Conservation (phyloP, 2,797 vertebrate genomes). For the Anisognathus igniventris region DNA sequence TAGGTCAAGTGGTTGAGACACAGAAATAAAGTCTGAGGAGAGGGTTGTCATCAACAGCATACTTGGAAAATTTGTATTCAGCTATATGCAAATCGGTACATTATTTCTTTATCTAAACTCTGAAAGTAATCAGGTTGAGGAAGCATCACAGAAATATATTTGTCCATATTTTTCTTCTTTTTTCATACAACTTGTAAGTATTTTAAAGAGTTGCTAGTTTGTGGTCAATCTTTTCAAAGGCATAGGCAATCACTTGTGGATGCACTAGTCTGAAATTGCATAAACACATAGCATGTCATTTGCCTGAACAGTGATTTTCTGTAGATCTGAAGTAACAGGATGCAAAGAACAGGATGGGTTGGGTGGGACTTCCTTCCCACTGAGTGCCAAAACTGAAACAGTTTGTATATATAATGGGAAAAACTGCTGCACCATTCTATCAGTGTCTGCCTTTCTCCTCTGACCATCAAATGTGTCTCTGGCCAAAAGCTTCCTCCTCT, state of each 20-base stretch:
- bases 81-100: not conserved
- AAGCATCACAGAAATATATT: not conserved
- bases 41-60: not conserved
- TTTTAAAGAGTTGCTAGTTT: not conserved
- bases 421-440: not conserved
- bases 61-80: constrained; percentile 31
- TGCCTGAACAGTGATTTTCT: not conserved
- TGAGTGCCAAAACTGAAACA: not conserved
- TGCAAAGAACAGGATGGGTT: not conserved
- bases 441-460: not conserved
- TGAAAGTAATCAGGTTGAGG: not conserved
- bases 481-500: not conserved
- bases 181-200: not conserved
- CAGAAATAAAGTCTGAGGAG: constrained; percentile 10
- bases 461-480: not conserved
- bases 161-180: not conserved
- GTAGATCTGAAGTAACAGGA: not conserved
- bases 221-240: not conserved
- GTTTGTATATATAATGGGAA: not conserved
- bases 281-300: accelerated
- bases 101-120: not conserved
- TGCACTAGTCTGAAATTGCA: not conserved
- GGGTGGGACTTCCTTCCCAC: not conserved
- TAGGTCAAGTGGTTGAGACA: not conserved
- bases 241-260: not conserved